Evolutionary conservation across 1,140 invertebrate species (phyloP), one percentile per base, ranked within the genome.

Genomic region (Halesus radiatus): DNA sequence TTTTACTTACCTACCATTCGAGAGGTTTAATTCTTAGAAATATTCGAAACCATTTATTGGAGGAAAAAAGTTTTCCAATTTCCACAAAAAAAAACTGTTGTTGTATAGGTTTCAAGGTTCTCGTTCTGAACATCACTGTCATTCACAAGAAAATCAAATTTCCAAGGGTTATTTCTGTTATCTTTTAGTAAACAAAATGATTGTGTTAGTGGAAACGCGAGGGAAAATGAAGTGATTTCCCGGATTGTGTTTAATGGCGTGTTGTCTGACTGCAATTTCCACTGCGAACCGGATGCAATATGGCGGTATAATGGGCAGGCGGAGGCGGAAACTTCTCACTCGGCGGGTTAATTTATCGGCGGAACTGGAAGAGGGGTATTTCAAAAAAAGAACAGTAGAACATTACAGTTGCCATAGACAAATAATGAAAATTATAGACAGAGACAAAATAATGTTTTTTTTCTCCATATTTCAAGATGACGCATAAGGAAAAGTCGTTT

Each of bases 261-360:
- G 62, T 66, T 66, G 62, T 66, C 62, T 66, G n/a, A n/a, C 22
- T 66, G 29, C 62, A 66, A 66, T 29, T 66, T 66, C 62, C 62
- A 32, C 62, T 66, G 10, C 29, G 26, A 15, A 29, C 62, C 62
- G 62, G 62, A 66, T 26, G 29, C 62, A 66, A 66, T 32, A 66
- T 66, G 62, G 62, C 62, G 62, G 62, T 29, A 29, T 66, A 66
- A 66, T 66, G 26, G 62, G 23, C 56, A 15, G 56, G 62, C 23
- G 62, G 22, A 29, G 62, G 26, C 62, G 62, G 62, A 66, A 66
- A 26, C 26, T 5, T 66, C 62, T 66, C 62, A 66, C 62, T 66
- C 62, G 62, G 62, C 62, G 62, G 62, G 8, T 16, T 66, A 29
- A 66, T 66, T 66, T 66, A 66, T 66, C 29, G 62, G 62, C 62